phyloP scores from a whole-genome alignment of 2,113 vertebrate genomes.

The Holacanthus passer region DNA sequence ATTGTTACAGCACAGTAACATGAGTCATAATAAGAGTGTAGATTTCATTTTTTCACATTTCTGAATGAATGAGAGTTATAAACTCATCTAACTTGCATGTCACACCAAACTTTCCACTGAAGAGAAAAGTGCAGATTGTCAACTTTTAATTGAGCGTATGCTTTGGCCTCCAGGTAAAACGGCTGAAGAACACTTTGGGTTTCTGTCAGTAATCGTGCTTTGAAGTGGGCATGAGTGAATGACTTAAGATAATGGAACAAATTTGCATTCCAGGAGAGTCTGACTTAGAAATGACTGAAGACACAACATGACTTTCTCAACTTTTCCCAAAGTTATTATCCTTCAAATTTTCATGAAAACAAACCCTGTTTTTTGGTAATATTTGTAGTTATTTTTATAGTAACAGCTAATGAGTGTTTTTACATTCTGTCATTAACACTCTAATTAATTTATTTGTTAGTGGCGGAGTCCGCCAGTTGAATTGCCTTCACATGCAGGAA shows the following conservation, averaged over 20 bases:
- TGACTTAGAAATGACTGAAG: not conserved
- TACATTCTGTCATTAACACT: not conserved
- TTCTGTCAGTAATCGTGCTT: not conserved
- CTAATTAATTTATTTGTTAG: not conserved
- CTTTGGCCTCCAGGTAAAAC: constrained; percentile 22
- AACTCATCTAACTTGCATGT: constrained; percentile 13
- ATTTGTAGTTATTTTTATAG: not conserved
- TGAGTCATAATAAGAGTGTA: not conserved
- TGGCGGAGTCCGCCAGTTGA: not conserved
- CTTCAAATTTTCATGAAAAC: not conserved
- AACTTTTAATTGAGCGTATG: constrained; percentile 17
- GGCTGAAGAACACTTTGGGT: not conserved
- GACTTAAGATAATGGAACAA: constrained; percentile 12
- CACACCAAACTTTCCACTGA: not conserved
- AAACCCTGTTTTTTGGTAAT: not conserved
- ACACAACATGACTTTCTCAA: not conserved
- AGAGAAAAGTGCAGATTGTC: constrained; percentile 3
- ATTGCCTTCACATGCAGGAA: not conserved
- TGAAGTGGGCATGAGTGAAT: not conserved
- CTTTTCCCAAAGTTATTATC: not conserved
- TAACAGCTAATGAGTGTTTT: not conserved
- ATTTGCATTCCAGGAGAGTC: constrained; percentile 5
- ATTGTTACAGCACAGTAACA: not conserved
- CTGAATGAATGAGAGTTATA: not conserved
- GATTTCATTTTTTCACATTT: too few relatives aligned